Evolutionary conservation across 2,113 vertebrate genomes (phyloP).

Genomic region (Apeltes quadracus): DNA sequence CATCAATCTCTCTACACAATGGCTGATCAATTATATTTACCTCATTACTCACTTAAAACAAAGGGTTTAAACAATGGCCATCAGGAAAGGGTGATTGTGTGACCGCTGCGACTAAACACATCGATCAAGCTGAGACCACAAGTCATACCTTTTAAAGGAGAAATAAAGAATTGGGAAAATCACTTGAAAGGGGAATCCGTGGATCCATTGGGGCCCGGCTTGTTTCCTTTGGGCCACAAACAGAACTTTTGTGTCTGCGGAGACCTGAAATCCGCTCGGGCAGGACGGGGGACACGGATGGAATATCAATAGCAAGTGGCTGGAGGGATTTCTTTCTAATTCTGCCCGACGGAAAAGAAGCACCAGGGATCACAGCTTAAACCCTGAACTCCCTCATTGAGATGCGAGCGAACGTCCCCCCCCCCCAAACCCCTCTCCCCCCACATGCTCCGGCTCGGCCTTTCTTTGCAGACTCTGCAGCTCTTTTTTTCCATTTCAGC

Average conservation of each 20-base stretch:
- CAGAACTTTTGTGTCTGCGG: slow-evolving; percentile 5
- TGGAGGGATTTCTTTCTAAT: slow-evolving; percentile 4
- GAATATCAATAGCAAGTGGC: slow-evolving; percentile 53
- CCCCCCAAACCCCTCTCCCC: neutral
- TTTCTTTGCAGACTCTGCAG: slow-evolving; percentile 33
- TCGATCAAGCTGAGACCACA: neutral
- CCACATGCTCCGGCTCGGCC: slow-evolving; percentile 2
- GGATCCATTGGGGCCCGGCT: neutral
- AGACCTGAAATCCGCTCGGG: slow-evolving; percentile 16
- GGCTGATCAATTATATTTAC: neutral
- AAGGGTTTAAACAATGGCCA: neutral
- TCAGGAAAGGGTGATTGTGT: neutral
- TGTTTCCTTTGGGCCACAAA: neutral
- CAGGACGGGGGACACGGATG: slow-evolving; percentile 31
- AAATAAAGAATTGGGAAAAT: neutral
- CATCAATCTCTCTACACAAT: neutral
- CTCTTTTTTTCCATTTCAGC: slow-evolving; percentile 20
- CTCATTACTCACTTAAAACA: neutral
- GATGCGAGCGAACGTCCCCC: slow-evolving; percentile 58
- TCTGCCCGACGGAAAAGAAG: slow-evolving; percentile 16
- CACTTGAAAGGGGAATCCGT: neutral
- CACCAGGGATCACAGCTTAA: slow-evolving; percentile 30
- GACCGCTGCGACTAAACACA: neutral
- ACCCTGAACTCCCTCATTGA: slow-evolving; percentile 48
- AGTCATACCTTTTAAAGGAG: neutral